phyloP scores from a whole-genome alignment of 2,888 invertebrate species.

The Troilus luridus region DNA sequence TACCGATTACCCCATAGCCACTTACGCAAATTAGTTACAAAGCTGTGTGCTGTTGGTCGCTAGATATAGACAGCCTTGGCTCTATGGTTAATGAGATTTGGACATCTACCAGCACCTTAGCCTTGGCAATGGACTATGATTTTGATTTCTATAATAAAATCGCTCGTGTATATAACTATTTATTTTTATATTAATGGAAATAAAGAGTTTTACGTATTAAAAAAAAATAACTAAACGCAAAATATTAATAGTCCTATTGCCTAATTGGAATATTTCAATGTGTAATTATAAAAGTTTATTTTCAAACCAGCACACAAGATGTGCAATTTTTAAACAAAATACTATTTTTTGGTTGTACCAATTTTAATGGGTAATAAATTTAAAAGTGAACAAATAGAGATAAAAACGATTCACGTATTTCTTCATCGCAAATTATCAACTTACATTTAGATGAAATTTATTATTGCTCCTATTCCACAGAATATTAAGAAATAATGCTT shows the following conservation, averaged over 20 bases:
- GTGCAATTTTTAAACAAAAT: background rate
- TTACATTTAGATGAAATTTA: no score
- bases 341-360: background rate
- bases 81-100: conserved; percentile 13
- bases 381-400: no score
- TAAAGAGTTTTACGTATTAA: background rate
- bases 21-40: conserved; percentile 24
- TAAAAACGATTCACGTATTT: no score
- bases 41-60: background rate
- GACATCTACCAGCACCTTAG: background rate
- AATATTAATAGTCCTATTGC: no score
- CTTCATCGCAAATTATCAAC: no score
- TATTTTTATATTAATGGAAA: background rate
- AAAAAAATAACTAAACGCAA: background rate
- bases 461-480: no score
- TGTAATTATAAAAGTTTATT: background rate
- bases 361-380: no score
- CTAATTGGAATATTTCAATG: background rate
- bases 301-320: background rate
- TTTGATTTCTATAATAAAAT: background rate
- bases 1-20: background rate
- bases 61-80: conserved; percentile 44
- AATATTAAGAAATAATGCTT: no score
- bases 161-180: background rate
- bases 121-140: conserved; percentile 27